Conservation (phyloP, 2,113 vertebrate genomes). For the Aix galericulata region DNA sequence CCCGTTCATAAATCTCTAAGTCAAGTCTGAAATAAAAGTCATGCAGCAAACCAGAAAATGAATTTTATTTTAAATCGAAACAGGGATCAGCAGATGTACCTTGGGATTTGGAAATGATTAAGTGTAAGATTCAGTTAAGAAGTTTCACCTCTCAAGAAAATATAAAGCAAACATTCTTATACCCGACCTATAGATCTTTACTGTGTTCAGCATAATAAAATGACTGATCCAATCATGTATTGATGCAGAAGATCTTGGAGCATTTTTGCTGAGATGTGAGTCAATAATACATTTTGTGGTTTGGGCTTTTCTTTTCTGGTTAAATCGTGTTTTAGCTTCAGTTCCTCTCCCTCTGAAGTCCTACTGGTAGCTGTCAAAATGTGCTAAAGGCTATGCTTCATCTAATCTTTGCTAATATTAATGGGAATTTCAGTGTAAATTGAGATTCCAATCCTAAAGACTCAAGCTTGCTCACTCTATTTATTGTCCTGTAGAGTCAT, state of each 20-base stretch:
- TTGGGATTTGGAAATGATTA: slow-evolving; percentile 78
- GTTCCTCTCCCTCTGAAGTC: not conserved
- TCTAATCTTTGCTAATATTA: not conserved
- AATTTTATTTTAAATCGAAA: slow-evolving; percentile 77
- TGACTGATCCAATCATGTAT: slow-evolving; percentile 6
- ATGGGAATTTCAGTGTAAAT: not conserved
- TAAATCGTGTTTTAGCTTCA: slow-evolving; percentile 37
- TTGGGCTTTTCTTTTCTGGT: slow-evolving; percentile 4
- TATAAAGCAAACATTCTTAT: slow-evolving; percentile 66
- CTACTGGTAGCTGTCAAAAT: not conserved
- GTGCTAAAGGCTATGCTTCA: not conserved
- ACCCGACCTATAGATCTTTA: slow-evolving; percentile 56
- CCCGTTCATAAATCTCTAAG: slow-evolving; percentile 68
- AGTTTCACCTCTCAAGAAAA: slow-evolving; percentile 68
- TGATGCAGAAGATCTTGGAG: not conserved
- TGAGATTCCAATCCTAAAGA: not conserved
- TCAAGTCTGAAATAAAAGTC: slow-evolving; percentile 74
- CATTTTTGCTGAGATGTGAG: slow-evolving; percentile 12
- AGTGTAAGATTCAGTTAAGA: slow-evolving; percentile 72
- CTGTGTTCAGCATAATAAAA: slow-evolving; percentile 49
- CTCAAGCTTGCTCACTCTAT: not conserved
- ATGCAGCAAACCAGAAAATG: slow-evolving; percentile 72
- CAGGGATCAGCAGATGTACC: slow-evolving; percentile 67
- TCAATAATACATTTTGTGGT: slow-evolving; percentile 10
- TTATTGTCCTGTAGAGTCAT: not conserved